Percentiles rank a stretch among this genome's conserved stretches.
phyloP scores from a whole-genome alignment of 2,113 vertebrate species.

The Actinemys pallida region DNA sequence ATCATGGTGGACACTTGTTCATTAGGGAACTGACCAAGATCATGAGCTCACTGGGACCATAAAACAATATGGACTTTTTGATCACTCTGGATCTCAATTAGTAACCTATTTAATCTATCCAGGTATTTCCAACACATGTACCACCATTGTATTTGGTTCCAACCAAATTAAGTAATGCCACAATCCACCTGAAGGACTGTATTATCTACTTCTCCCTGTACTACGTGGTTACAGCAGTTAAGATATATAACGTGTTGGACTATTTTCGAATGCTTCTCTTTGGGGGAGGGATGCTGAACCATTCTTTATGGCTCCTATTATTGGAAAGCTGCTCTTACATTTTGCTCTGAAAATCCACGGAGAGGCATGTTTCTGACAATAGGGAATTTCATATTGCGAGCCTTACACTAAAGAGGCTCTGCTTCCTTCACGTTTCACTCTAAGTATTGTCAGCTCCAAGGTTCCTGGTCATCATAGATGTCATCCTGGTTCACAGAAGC shows the following conservation, averaged over 20 bases:
- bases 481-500: accelerated
- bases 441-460: not conserved
- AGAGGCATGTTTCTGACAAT: not conserved
- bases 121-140: not conserved
- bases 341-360: not conserved
- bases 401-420: not conserved
- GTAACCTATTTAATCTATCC: not conserved
- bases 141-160: not conserved
- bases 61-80: not conserved
- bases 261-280: not conserved
- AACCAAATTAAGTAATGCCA: not conserved
- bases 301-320: not conserved
- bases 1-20: not conserved
- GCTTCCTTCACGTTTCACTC: not conserved
- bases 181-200: not conserved
- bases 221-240: not conserved
- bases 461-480: not conserved
- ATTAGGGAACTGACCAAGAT: not conserved
- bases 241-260: not conserved
- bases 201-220: not conserved
- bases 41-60: not conserved
- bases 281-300: not conserved
- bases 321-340: not conserved
- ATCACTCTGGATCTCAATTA: not conserved
- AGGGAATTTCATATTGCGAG: not conserved